phyloP scores from a whole-genome alignment of 2,113 vertebrate genomes.

The Cynoglossus semilaevis region DNA sequence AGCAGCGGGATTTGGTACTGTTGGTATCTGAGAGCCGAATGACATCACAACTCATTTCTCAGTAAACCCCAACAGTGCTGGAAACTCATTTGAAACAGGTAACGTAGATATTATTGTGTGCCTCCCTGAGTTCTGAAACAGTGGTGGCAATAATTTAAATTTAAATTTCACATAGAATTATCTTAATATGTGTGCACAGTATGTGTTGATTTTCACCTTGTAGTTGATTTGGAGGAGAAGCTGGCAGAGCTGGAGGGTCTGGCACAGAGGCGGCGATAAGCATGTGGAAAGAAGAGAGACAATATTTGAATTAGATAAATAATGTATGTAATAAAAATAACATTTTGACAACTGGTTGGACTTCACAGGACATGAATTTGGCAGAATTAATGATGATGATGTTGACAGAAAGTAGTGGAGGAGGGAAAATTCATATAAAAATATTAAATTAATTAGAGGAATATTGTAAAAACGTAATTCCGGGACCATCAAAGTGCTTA shows the following conservation, averaged over 20 bases:
- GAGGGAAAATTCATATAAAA: too few species aligned
- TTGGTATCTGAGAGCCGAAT: slow-evolving; percentile 15
- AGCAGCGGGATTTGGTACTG: slow-evolving; percentile 40
- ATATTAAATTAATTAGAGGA: too few species aligned
- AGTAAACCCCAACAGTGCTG: background rate
- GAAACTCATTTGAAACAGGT: too few species aligned
- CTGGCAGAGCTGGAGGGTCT: slow-evolving; percentile 79
- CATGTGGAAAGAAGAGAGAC: slow-evolving; percentile 21
- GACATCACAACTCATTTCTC: slow-evolving; percentile 6
- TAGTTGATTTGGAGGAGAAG: slow-evolving; percentile 67
- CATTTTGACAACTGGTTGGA: too few species aligned
- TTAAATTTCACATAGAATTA: background rate
- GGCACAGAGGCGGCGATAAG: slow-evolving; percentile 3
- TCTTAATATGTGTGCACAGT: background rate
- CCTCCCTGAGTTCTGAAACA: background rate
- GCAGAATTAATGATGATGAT: too few species aligned
- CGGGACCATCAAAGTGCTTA: background rate
- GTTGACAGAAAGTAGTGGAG: too few species aligned
- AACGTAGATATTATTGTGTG: too few species aligned
- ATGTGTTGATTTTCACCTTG: slow-evolving; percentile 59
- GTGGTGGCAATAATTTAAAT: background rate
- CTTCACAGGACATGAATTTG: too few species aligned
- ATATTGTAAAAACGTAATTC: background rate
- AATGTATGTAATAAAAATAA: background rate
- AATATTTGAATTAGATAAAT: slow-evolving; percentile 9